Percentiles rank a stretch among this genome's conserved stretches.
These are phyloP conservation scores for Temnothorax unifasciatus DNA, from an alignment of 2,888 invertebrate genomes.

Conservation along the genomic window DNA sequence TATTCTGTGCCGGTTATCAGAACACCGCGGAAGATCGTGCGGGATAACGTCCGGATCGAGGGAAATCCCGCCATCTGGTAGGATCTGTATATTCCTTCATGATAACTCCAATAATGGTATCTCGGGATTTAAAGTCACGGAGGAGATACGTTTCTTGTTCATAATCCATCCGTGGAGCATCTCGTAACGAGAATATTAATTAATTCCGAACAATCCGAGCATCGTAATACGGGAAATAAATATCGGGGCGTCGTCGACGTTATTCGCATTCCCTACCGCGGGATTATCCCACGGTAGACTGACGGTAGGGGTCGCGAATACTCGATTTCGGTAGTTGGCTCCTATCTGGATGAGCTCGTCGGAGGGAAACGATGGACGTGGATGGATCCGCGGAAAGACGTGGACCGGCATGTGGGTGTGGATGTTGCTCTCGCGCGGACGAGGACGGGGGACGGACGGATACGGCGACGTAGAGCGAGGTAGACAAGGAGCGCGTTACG, in stretches of 20 bases:
- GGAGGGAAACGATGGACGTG: conserved; percentile 73
- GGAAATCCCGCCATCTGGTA: neutral
- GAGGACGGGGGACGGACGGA: conserved; percentile 47
- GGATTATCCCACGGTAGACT: conserved; percentile 68
- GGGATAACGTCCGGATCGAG: conserved; percentile 28
- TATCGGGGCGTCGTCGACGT: neutral
- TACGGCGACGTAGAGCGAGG: conserved; percentile 68
- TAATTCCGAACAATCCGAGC: conserved; percentile 1
- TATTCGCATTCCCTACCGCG: conserved; percentile 20
- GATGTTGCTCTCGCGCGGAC: conserved; percentile 64
- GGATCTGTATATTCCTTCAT: neutral
- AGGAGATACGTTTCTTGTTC: neutral
- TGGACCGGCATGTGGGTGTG: conserved; percentile 54
- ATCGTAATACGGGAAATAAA: conserved; percentile 16
- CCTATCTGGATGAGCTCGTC: conserved; percentile 61
- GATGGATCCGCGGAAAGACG: conserved; percentile 74
- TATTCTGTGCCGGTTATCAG: conserved; percentile 52
- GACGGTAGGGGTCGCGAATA: conserved; percentile 54
- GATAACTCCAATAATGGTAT: neutral
- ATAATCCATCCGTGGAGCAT: neutral
- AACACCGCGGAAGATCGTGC: conserved; percentile 55
- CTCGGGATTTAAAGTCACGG: neutral
- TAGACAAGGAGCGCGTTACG: conserved; percentile 63
- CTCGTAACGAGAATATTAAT: conserved; percentile 18
- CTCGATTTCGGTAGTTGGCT: conserved; percentile 75